phyloP scores from a whole-genome alignment of 1,140 invertebrate genomes.

The Portunus trituberculatus region DNA sequence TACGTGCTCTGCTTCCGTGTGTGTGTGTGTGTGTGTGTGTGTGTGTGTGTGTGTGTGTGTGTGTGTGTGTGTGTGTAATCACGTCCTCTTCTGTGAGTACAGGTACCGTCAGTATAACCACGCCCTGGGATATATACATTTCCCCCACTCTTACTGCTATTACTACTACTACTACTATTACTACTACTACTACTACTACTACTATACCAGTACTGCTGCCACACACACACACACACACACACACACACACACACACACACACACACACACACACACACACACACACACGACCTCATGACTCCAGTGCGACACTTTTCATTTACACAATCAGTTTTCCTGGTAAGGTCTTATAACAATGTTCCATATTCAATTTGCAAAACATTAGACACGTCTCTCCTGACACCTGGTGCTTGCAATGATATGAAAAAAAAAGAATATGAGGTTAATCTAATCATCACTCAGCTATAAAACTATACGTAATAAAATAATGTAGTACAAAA shows the following conservation, averaged over 20 bases:
- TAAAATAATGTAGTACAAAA: too few species aligned
- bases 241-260: neutral
- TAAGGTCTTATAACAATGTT: too few species aligned
- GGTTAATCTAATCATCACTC: too few species aligned
- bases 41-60: neutral
- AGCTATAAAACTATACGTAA: too few species aligned
- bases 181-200: too few species aligned
- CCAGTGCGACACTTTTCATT: neutral
- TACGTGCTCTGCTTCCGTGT: too few species aligned
- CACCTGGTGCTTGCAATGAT: too few species aligned
- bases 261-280: slow-evolving; percentile 29
- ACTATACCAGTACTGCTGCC: neutral
- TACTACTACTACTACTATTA: neutral
- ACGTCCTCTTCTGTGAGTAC: too few species aligned
- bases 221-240: neutral
- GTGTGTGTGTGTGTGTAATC: neutral
- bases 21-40: neutral
- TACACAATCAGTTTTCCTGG: neutral
- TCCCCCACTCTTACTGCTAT: neutral
- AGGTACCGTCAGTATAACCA: too few species aligned
- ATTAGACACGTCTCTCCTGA: too few species aligned
- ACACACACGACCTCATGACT: neutral
- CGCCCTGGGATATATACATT: neutral
- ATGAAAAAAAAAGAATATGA: too few species aligned
- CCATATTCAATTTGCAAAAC: too few species aligned